These are phyloP conservation scores for Potamilus streckersoni DNA, from an alignment of 1,140 invertebrate species.

Conservation along the genomic window DNA sequence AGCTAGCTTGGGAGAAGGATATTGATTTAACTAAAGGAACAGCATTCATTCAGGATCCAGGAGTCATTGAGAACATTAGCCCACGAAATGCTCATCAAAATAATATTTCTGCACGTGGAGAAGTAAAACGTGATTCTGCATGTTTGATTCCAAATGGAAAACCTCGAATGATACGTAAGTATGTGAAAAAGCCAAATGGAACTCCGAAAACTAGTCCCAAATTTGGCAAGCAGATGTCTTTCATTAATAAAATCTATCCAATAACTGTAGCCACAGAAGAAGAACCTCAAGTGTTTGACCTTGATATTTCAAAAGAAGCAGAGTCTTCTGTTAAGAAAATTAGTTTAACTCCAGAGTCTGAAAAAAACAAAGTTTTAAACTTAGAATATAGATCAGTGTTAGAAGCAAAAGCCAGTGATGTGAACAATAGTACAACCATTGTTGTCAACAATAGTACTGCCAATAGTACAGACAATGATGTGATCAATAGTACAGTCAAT, in stretches of 20 bases:
- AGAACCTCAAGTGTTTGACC: too few relatives aligned
- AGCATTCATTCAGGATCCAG: constrained; percentile 40
- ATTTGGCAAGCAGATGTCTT: constrained; percentile 26
- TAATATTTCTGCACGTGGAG: background rate
- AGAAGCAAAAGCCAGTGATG: too few relatives aligned
- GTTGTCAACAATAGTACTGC: too few relatives aligned
- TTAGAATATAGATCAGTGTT: too few relatives aligned
- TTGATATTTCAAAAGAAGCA: too few relatives aligned
- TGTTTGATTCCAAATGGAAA: constrained; percentile 32
- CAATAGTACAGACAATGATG: too few relatives aligned
- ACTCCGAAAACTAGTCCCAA: constrained; percentile 43
- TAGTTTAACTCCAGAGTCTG: too few relatives aligned
- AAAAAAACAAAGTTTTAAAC: too few relatives aligned
- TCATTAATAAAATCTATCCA: constrained; percentile 3
- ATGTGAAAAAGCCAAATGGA: constrained; percentile 45
- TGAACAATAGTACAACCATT: too few relatives aligned
- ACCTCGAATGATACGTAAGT: constrained; percentile 34
- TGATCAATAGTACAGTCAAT: too few relatives aligned
- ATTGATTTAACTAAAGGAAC: constrained; percentile 57
- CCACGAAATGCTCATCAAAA: background rate
- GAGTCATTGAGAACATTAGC: constrained; percentile 33
- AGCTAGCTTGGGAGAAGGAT: constrained; percentile 65
- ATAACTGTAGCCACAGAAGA: too few relatives aligned
- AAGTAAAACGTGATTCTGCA: background rate
- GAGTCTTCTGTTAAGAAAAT: too few relatives aligned